phyloP scores from a whole-genome alignment of 1,140 invertebrate genomes.

The Trichonephila clavata region DNA sequence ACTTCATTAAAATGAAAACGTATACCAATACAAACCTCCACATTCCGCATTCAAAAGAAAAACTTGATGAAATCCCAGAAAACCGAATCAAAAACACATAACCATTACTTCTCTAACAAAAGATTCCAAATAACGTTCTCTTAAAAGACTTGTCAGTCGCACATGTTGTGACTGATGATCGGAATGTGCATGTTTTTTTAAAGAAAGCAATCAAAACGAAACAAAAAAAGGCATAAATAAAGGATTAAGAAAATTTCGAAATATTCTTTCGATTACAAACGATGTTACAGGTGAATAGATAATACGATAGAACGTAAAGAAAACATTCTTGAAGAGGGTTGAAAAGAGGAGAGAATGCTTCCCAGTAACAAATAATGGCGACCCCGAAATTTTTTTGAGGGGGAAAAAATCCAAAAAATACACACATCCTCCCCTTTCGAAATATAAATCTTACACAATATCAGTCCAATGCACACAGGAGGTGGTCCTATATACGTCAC shows the following conservation, averaged over 20 bases:
- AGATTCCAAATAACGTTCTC: slow-evolving; percentile 8
- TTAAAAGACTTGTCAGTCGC: slow-evolving; percentile 49
- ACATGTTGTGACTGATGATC: slow-evolving; percentile 53
- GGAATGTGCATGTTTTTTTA: slow-evolving; percentile 23
- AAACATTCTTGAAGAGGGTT: not conserved
- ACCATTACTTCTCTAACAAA: slow-evolving; percentile 37
- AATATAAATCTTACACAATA: slow-evolving; percentile 74
- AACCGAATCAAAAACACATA: not conserved
- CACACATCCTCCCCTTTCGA: not conserved
- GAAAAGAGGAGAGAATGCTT: not conserved
- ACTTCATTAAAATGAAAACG: not conserved
- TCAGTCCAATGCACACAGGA: slow-evolving; percentile 9
- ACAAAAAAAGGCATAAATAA: slow-evolving; percentile 55
- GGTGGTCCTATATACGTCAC: slow-evolving; percentile 62
- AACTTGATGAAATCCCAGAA: not conserved
- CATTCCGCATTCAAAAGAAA: slow-evolving; percentile 9
- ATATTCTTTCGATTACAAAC: slow-evolving; percentile 38
- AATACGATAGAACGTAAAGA: slow-evolving; percentile 21
- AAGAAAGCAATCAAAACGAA: slow-evolving; percentile 62
- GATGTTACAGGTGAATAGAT: slow-evolving; percentile 61
- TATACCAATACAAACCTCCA: not conserved
- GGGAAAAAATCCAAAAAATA: not conserved
- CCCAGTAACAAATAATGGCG: slow-evolving; percentile 44
- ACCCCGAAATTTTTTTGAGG: not conserved
- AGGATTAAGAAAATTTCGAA: slow-evolving; percentile 36